Evolutionary conservation across 2,888 invertebrate species (phyloP), one percentile per base, ranked within the genome.

Genomic region (Electrophaes corylata): DNA sequence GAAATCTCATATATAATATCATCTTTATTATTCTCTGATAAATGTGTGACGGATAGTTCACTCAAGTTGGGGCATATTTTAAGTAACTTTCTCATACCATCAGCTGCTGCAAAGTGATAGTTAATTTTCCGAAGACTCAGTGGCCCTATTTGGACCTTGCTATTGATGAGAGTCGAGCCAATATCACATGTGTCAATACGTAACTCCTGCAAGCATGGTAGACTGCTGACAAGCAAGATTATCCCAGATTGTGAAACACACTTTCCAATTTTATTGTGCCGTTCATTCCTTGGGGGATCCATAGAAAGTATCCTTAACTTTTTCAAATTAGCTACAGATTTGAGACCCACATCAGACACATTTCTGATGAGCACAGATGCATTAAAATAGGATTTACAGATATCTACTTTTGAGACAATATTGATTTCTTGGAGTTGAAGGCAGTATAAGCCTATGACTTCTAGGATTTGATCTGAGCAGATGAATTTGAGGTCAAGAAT

Each of bases 151-250:
- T 83, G 79, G 41, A 75, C 63, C 6, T 79, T 72, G 3, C 86
- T 79, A n/a, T 83, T 75, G 18, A 89, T 86, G 29, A 92, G 77
- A 3, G 91, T 91, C 0, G 92, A 87, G 19, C 91, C 92, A 47
- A 92, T 86, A 71, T 92, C 92, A 69, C 92, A 92, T 35, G 92
- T 91, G 70, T 92, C 92, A 47, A 92, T 90, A 48, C 81, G 73
- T 29, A 92, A 70, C 48, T 92, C 92, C 71, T 91, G 89, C 63
- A 92, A 76, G 61, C 79, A 78, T 3, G 91, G 92, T 33, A 92
- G 81, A 58, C 81, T 78, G 26, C 79, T 79, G 51, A 91, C 78
- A 23, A 92, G 66, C 80, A 79, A 83, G 45, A 90, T 84, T 40
- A 92, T 88, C 5, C 91, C 92, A 4, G 81, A 69, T 75, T 91